Evolutionary conservation across 2,797 vertebrate genomes (phyloP), one percentile per base, ranked within the genome.

Genomic region (Rachycentron canadum): DNA sequence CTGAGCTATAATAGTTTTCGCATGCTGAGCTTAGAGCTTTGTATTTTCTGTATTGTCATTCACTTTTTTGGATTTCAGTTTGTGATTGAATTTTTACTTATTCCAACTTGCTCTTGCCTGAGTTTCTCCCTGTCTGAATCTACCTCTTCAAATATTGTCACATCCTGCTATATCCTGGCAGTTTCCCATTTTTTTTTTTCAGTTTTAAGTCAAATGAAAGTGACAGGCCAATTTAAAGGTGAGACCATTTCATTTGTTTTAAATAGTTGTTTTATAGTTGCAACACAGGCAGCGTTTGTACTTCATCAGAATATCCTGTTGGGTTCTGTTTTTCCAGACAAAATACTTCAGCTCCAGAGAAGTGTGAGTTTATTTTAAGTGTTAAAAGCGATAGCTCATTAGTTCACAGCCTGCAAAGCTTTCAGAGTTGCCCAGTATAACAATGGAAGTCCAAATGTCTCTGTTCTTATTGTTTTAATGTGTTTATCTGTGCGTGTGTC

Each of bases 381-480:
- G 38, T 41, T 76, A 64, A 61, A 74, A 73, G 50, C 77, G 62
- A 79, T 76, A 60, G 62, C 69, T 85, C 56, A 81, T 82, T 83
- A 84, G 69, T 50, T 49, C 13, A 45, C 66, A 70, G 79, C 64
- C 58, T 68, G 36, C 40, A 47, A 74, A 72, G 74, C 74, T 66
- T 86, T 81, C 68, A 84, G 47, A 67, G 55, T 78, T 25, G 25
- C 61, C 47, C 25, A 40, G 58, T 59, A 30, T 60, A 66, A 64
- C 71, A 69, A 60, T 2, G 12, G 57, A 70, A 4, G 23, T 10
- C 34, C 66, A 40, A 41, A 10, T 63, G 19, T 32, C 65, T 69
- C 2, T 53, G 7, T 53, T 68, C 52, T 38, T 73, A 52, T 68
- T 65, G 52, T 47, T 49, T 64, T 32, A 38, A 45, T 69, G 41